These are phyloP conservation scores for Heliconius melpomene DNA, from an alignment of 1,140 invertebrate species.

Conservation along the genomic window DNA sequence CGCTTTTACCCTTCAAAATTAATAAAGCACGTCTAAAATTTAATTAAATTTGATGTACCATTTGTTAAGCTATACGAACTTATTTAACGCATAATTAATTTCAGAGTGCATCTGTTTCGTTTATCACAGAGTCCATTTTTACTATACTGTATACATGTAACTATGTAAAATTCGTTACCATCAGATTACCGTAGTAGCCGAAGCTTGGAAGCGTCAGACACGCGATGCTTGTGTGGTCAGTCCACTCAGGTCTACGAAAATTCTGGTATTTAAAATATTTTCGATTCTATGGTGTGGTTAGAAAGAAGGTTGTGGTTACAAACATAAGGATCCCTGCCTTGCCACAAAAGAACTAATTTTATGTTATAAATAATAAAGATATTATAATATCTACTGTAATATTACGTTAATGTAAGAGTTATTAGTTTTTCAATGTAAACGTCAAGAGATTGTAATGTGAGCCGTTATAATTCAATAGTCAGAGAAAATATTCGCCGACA, in stretches of 20 bases:
- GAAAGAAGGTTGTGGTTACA: background rate
- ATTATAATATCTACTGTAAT: background rate
- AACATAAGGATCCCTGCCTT: no score
- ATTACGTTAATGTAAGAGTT: background rate
- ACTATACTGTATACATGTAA: background rate
- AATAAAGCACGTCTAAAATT: constrained; percentile 42
- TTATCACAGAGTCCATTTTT: background rate
- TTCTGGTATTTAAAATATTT: background rate
- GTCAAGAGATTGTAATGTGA: constrained; percentile 26
- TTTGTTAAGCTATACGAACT: background rate
- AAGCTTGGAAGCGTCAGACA: background rate
- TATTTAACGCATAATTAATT: constrained; percentile 11
- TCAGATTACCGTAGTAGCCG: background rate
- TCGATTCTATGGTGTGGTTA: background rate
- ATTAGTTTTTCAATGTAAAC: background rate
- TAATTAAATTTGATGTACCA: constrained; percentile 44
- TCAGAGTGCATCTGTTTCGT: background rate
- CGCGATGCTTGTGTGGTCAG: constrained; percentile 7
- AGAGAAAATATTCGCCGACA: constrained; percentile 31
- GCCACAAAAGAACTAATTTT: background rate
- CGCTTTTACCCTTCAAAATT: constrained; percentile 58
- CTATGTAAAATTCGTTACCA: background rate
- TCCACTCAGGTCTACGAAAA: background rate
- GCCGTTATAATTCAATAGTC: constrained; percentile 31
- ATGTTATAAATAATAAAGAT: background rate